Evolutionary conservation across 2,888 invertebrate species (phyloP), one percentile per base, ranked within the genome.

Genomic region (Trichacis sp.): DNA sequence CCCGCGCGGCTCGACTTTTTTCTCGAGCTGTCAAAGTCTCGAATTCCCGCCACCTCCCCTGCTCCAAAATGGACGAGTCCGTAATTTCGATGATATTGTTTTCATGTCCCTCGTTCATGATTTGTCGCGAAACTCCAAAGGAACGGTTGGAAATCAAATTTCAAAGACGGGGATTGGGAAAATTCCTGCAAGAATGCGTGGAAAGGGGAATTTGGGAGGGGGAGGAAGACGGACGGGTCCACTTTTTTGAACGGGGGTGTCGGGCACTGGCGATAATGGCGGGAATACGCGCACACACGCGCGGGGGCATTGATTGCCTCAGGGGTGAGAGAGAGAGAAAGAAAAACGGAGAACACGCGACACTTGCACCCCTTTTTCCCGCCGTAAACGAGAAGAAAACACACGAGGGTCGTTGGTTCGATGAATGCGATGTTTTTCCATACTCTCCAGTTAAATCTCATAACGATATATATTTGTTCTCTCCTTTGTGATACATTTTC

Each of bases 201-300:
- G 55, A 54, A 58, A 52, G 64, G 55, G 59, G 55, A 64, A 54
- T 64, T 36, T 1, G 19, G 4, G 1, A 15, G 36, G 19, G 24
- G 18, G 15, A 12, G n/a, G 59, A 38, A 45, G 61, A 61, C 47
- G 82, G 83, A 64, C 78, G 81, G 82, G 80, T 82, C 80, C 77
- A 83, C 74, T 74, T 29, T 48, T 45, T 14, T 29, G 52, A 48
- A 51, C n/a, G n/a, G 57, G 71, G 68, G 69, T 50, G 69, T 62
- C 45, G 15, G 51, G 57, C 14, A 40, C 9, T 54, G 67, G 60
- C 68, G 33, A 75, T 78, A 77, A 81, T 79, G 78, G 80, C 80
- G 80, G 79, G 80, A 81, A 56, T 51, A 24, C 56, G 48, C 54
- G 51, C n/a, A n/a, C 43, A 62, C 64, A 68, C 60, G 57, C 64